These are phyloP conservation scores for Melitaea cinxia DNA, from an alignment of 1,140 invertebrate species.

Conservation along the genomic window DNA sequence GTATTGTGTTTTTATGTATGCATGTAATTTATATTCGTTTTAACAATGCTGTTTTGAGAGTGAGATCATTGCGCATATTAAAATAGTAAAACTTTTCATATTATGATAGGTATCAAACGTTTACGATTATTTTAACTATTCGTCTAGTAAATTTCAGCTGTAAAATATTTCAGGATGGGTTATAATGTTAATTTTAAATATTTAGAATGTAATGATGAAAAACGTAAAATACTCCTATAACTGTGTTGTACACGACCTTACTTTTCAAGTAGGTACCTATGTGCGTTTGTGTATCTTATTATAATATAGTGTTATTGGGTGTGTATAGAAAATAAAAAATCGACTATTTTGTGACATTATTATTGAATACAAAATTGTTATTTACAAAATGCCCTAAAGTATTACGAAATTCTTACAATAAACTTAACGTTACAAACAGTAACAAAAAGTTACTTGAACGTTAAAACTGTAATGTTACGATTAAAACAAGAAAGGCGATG, in stretches of 20 bases:
- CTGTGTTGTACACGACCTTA: too few species aligned
- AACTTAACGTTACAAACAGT: background rate
- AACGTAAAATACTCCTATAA: too few species aligned
- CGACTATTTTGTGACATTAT: constrained; percentile 19
- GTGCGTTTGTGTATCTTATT: background rate
- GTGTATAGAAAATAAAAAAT: constrained; percentile 5
- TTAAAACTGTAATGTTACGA: background rate
- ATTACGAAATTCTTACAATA: constrained; percentile 6
- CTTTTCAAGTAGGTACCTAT: background rate
- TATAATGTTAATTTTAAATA: too few species aligned
- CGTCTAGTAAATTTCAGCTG: too few species aligned
- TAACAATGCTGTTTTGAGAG: background rate
- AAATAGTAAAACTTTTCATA: too few species aligned
- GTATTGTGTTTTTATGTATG: constrained; percentile 23
- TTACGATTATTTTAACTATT: too few species aligned
- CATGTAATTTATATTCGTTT: constrained; percentile 12
- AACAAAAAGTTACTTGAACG: background rate
- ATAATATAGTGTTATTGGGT: background rate
- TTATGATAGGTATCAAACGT: too few species aligned
- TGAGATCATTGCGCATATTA: background rate
- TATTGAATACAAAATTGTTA: constrained; percentile 28
- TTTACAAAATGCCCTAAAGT: constrained; percentile 43
- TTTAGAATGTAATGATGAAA: too few species aligned
- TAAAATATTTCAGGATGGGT: too few species aligned
- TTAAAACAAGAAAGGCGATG: background rate